Evolutionary conservation across 2,113 vertebrate species (phyloP).

Genomic region (Rhipidura dahli): DNA sequence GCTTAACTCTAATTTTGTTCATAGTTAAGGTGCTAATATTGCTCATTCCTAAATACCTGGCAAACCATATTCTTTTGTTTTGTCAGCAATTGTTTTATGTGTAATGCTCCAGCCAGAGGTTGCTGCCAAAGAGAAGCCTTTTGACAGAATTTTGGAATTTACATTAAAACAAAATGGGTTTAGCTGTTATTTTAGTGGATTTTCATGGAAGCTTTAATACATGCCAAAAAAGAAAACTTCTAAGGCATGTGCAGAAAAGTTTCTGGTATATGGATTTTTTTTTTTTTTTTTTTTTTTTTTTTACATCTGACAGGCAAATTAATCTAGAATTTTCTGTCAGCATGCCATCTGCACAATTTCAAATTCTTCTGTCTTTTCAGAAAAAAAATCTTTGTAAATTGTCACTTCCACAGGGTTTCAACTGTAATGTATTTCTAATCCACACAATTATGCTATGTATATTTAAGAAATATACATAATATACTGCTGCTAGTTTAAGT

Average conservation of each 20-base stretch:
- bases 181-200: not conserved
- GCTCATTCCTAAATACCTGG: not conserved
- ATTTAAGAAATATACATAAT: not conserved
- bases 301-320: not conserved
- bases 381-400: not conserved
- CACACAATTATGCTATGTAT: not conserved
- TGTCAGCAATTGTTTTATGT: not conserved
- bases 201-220: not conserved
- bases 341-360: not conserved
- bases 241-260: not conserved
- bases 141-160: not conserved
- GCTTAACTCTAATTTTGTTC: not conserved
- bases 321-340: conserved; percentile 11
- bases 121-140: not conserved
- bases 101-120: not conserved
- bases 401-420: not conserved
- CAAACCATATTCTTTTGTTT: not conserved
- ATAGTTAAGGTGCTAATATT: not conserved
- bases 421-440: not conserved
- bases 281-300: not conserved
- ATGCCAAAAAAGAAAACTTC: not conserved
- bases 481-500: not conserved
- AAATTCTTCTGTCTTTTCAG: not conserved
- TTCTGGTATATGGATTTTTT: not conserved
- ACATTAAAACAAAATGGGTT: not conserved